Conservation (phyloP, 2,888 invertebrate genomes). For the Helobdella robusta region DNA sequence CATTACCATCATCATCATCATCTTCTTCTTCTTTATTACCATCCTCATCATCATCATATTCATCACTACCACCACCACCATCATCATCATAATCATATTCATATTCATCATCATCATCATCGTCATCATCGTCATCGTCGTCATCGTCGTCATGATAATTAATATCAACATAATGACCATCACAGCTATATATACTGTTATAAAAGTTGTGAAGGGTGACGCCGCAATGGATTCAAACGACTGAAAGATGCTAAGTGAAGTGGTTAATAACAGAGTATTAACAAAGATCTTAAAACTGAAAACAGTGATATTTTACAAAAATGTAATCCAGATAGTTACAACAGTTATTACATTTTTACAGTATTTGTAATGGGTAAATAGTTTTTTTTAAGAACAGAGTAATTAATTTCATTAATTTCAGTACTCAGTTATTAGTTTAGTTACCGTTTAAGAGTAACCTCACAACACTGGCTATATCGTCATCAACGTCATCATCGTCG, state of each 20-base stretch:
- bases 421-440: too few relatives aligned
- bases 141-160: background rate
- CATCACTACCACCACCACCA: background rate
- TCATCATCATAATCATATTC: background rate
- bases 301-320: background rate
- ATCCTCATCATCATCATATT: slow-evolving; percentile 3
- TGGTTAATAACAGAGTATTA: background rate
- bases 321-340: background rate
- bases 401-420: slow-evolving; percentile 6
- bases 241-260: background rate
- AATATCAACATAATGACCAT: background rate
- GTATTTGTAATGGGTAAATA: background rate
- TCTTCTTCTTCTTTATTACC: background rate
- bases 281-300: background rate
- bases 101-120: slow-evolving; percentile 3
- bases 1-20: slow-evolving; percentile 3
- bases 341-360: background rate
- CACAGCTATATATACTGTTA: too few relatives aligned
- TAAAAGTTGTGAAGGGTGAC: too few relatives aligned
- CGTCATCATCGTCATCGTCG: slow-evolving; percentile 1
- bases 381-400: background rate
- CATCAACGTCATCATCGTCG: slow-evolving; percentile 5
- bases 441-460: too few relatives aligned
- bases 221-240: too few relatives aligned
- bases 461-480: too few relatives aligned